Evolutionary conservation across 2,888 invertebrate genomes (phyloP).

Genomic region (Notodonta dromedarius): DNA sequence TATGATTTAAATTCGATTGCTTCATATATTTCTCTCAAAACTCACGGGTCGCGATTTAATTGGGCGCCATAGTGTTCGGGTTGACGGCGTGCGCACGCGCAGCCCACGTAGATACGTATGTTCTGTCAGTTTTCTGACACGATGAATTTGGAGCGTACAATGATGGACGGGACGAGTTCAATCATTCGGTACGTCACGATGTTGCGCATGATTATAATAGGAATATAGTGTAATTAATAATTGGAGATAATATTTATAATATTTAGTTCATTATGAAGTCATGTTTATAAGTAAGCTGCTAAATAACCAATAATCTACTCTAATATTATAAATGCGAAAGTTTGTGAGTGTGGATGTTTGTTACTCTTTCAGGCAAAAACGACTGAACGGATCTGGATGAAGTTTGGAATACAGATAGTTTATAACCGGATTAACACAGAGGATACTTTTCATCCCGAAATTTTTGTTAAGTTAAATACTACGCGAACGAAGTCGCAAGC

Average conservation of each 20-base stretch:
- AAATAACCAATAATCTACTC: no score
- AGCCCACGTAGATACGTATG: constrained; percentile 1
- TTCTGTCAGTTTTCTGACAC: constrained; percentile 1
- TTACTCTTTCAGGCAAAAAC: no score
- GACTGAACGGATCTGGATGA: no score
- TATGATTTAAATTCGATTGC: neutral
- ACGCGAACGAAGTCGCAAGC: no score
- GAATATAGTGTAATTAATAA: neutral
- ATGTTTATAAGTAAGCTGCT: no score
- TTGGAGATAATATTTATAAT: neutral
- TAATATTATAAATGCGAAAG: no score
- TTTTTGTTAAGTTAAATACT: no score
- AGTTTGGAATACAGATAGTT: no score
- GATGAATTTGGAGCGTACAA: constrained; percentile 7
- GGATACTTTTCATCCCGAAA: no score
- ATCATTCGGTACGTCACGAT: constrained; percentile 6
- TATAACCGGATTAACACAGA: no score
- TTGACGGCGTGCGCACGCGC: constrained; percentile 11
- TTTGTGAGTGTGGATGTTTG: no score
- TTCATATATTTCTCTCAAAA: neutral
- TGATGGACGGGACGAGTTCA: neutral
- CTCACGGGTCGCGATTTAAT: constrained; percentile 11
- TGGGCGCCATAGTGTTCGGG: neutral
- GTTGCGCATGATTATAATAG: neutral
- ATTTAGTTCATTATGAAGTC: no score